Conservation (phyloP, 2,797 vertebrate species). For the Diplodus sargus region DNA sequence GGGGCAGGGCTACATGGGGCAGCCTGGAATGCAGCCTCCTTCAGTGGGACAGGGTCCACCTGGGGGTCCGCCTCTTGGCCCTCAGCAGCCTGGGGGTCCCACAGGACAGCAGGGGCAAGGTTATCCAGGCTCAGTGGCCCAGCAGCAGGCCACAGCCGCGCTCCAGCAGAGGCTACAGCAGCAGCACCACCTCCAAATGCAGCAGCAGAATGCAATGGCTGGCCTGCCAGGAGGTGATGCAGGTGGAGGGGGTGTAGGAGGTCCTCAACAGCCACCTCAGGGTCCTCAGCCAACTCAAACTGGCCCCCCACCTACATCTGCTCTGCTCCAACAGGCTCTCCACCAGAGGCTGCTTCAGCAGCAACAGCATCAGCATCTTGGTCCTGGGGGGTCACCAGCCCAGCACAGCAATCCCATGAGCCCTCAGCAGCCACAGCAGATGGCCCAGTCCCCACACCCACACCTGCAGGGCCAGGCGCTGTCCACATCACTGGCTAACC, state of each 20-base stretch:
- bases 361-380: slow-evolving; percentile 91
- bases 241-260: slow-evolving; percentile 78
- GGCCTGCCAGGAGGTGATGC: slow-evolving; percentile 81
- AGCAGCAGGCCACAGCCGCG: slow-evolving; percentile 88
- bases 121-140: slow-evolving; percentile 82
- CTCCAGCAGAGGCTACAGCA: slow-evolving; percentile 92
- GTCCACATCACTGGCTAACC: slow-evolving; percentile 91
- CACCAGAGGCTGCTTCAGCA: slow-evolving; percentile 94
- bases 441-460: slow-evolving; percentile 93
- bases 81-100: slow-evolving; percentile 86
- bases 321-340: slow-evolving; percentile 89
- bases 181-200: slow-evolving; percentile 91
- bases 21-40: slow-evolving; percentile 87
- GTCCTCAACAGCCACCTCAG: slow-evolving; percentile 86
- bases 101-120: slow-evolving; percentile 88
- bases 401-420: slow-evolving; percentile 97
- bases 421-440: slow-evolving; percentile 86
- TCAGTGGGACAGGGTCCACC: slow-evolving; percentile 80
- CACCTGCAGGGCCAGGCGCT: slow-evolving; percentile 93
- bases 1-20: slow-evolving; percentile 89
- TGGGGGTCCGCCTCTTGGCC: slow-evolving; percentile 64
- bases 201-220: slow-evolving; percentile 90
- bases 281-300: slow-evolving; percentile 83
- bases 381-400: slow-evolving; percentile 86
- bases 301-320: slow-evolving; percentile 82